Evolutionary conservation across 2,113 vertebrate species (phyloP).

Genomic region (Gorsachius goisagi): DNA sequence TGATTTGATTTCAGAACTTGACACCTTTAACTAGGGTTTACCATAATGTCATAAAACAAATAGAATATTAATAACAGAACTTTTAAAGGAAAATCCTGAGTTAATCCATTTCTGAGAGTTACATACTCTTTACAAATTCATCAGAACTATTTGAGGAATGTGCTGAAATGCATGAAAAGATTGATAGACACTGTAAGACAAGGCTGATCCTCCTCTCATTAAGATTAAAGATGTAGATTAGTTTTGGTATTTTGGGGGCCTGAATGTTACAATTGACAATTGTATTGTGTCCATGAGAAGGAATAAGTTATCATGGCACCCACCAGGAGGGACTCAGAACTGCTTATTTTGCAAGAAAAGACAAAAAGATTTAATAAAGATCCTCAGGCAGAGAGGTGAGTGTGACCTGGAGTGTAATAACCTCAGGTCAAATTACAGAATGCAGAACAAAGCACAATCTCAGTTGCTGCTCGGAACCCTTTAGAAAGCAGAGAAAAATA

Average conservation of each 20-base stretch:
- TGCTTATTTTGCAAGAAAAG: not conserved
- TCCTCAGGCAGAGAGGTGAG: not conserved
- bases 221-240: not conserved
- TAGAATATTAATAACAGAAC: not conserved
- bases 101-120: conserved; percentile 20
- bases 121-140: conserved; percentile 31
- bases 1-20: conserved; percentile 38
- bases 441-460: not conserved
- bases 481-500: not conserved
- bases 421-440: conserved; percentile 21
- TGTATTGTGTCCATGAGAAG: not conserved
- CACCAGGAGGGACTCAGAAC: not conserved
- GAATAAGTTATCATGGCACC: not conserved
- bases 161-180: conserved; percentile 23
- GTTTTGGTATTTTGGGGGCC: not conserved
- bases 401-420: not conserved
- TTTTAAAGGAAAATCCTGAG: conserved; percentile 32
- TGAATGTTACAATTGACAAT: not conserved
- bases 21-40: conserved; percentile 38
- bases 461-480: not conserved
- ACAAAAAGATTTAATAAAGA: not conserved
- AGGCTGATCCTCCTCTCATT: not conserved
- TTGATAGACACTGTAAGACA: not conserved
- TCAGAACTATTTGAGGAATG: conserved; percentile 29
- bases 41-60: conserved; percentile 31